Evolutionary conservation across 1,140 invertebrate genomes (phyloP).

Genomic region (Caenorhabditis remanei): DNA sequence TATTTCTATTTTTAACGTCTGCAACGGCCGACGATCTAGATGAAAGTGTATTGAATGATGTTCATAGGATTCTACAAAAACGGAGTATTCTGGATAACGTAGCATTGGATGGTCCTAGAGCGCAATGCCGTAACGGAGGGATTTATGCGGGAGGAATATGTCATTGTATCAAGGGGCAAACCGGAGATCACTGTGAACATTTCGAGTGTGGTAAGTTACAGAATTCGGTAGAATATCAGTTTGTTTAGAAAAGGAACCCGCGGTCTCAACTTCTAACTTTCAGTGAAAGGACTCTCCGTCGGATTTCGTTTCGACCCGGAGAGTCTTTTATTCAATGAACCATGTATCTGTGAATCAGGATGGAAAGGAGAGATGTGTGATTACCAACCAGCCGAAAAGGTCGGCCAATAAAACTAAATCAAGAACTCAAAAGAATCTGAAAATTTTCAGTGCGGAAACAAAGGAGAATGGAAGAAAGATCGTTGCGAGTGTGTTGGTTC

Average conservation of each 20-base stretch:
- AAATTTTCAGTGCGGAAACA: conserved; percentile 54
- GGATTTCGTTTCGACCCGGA: conserved; percentile 60
- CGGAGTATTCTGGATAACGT: conserved; percentile 48
- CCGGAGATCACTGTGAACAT: conserved; percentile 54
- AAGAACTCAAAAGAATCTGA: too few species aligned
- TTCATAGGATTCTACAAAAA: conserved; percentile 44
- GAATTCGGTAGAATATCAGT: not conserved
- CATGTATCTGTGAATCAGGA: conserved; percentile 58
- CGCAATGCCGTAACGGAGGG: conserved; percentile 50
- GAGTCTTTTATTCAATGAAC: conserved; percentile 57
- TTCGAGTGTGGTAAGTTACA: conserved; percentile 53
- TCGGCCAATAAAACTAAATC: not conserved
- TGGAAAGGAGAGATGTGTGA: conserved; percentile 66
- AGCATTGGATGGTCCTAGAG: conserved; percentile 38
- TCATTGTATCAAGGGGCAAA: conserved; percentile 61
- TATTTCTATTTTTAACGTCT: not conserved
- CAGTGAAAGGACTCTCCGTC: conserved; percentile 51
- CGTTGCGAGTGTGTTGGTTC: conserved; percentile 61
- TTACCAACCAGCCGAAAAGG: conserved; percentile 58
- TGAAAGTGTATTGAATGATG: conserved; percentile 1
- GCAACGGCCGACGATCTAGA: not conserved
- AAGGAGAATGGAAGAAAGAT: conserved; percentile 61
- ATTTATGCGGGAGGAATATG: conserved; percentile 54
- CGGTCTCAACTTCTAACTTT: not conserved
- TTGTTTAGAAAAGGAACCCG: not conserved